These are phyloP conservation scores for Fregata magnificens DNA, from an alignment of 2,113 vertebrate species.

Conservation along the genomic window DNA sequence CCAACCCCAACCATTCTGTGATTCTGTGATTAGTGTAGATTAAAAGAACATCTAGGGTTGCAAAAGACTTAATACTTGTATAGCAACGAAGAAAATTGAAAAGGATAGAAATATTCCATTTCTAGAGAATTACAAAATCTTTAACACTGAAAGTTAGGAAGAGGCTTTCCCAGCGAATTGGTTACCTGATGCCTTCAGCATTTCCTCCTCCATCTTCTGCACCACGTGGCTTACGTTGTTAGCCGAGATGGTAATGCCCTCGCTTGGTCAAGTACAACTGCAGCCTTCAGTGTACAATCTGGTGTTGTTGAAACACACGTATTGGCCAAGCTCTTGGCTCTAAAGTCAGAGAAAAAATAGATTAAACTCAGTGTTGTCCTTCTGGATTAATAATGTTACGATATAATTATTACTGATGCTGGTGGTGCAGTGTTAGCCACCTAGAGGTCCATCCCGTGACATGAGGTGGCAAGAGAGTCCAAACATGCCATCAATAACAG, in stretches of 20 bases:
- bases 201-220: not conserved
- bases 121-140: not conserved
- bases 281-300: not conserved
- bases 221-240: rapidly evolving
- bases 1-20: too few species aligned
- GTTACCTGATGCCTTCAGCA: not conserved
- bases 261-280: not conserved
- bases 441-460: not conserved
- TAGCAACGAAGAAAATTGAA: not conserved
- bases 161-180: not conserved
- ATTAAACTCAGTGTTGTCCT: not conserved
- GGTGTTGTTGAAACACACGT: not conserved
- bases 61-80: not conserved
- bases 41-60: not conserved
- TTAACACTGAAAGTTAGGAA: not conserved
- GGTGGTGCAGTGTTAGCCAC: not conserved
- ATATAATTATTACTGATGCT: not conserved
- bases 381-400: not conserved
- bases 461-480: not conserved
- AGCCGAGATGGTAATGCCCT: not conserved
- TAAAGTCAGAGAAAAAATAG: not conserved
- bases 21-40: not conserved
- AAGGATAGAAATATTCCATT: not conserved
- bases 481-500: not conserved
- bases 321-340: not conserved